Percentiles rank a stretch among this genome's conserved stretches.
phyloP scores from a whole-genome alignment of 1,140 invertebrate species.

The Choristoneura fumiferana region DNA sequence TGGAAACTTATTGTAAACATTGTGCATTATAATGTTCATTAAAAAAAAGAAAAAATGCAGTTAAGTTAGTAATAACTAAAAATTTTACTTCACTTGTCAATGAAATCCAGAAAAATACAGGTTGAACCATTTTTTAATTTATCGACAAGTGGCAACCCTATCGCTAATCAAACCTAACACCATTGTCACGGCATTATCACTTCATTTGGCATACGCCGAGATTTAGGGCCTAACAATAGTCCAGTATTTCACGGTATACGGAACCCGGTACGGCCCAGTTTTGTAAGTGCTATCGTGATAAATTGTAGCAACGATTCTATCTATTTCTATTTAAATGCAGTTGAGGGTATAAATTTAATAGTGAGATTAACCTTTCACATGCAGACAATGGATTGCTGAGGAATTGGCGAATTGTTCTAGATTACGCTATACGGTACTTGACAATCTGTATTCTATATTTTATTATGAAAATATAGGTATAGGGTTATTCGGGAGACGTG shows the following conservation, averaged over 20 bases:
- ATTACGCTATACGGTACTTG: not conserved
- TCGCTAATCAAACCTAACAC: not conserved
- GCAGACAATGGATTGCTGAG: not conserved
- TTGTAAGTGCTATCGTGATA: constrained; percentile 17
- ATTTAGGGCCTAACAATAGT: constrained; percentile 12
- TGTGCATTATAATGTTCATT: too few relatives aligned
- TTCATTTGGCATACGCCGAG: constrained; percentile 14
- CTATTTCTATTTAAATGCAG: not conserved
- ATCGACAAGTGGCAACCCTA: not conserved
- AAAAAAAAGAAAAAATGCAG: too few relatives aligned
- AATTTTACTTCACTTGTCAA: too few relatives aligned
- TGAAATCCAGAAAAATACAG: too few relatives aligned
- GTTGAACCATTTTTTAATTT: too few relatives aligned
- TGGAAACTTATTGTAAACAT: too few relatives aligned
- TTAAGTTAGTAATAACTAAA: too few relatives aligned
- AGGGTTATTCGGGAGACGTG: too few relatives aligned
- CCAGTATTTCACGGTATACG: constrained; percentile 16
- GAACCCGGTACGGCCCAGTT: constrained; percentile 14
- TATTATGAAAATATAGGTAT: too few relatives aligned
- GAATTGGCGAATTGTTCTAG: not conserved
- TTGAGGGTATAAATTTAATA: constrained; percentile 9
- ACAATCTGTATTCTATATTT: too few relatives aligned
- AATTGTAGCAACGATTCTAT: constrained; percentile 17
- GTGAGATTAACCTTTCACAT: constrained; percentile 18
- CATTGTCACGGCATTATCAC: constrained; percentile 14